phyloP scores from a whole-genome alignment of 2,888 invertebrate species.

The Melikaiella ostensackeni region DNA sequence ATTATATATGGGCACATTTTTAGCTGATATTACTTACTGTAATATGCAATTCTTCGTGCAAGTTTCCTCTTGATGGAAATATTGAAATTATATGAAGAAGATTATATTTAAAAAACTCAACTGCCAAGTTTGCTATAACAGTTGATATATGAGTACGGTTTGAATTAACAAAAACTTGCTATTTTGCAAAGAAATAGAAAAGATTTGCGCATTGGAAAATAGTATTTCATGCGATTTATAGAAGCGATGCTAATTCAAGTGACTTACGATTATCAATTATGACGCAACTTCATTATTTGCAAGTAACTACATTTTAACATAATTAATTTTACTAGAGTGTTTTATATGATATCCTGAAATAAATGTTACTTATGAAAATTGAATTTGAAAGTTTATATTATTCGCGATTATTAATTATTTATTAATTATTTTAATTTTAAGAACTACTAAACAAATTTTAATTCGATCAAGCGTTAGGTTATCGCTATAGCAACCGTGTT shows the following conservation, averaged over 20 bases:
- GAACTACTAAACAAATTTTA: background rate
- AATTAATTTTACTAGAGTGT: constrained; percentile 47
- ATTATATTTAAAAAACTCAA: background rate
- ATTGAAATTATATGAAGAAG: background rate
- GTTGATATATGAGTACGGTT: background rate
- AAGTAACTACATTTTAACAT: constrained; percentile 24
- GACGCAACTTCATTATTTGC: constrained; percentile 31
- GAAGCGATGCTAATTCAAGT: constrained; percentile 39
- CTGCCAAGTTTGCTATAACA: constrained; percentile 13
- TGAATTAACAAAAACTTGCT: constrained; percentile 6
- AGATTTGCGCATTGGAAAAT: background rate
- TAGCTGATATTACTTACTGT: background rate
- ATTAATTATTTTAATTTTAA: constrained; percentile 19
- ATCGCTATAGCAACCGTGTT: constrained; percentile 23
- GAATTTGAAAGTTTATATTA: background rate
- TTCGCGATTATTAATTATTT: background rate
- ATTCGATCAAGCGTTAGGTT: background rate
- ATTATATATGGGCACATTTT: background rate
- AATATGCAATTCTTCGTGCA: background rate
- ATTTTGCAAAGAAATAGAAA: constrained; percentile 21
- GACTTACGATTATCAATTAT: constrained; percentile 45
- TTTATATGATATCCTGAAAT: constrained; percentile 49
- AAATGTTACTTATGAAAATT: constrained; percentile 47
- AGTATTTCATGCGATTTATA: constrained; percentile 40
- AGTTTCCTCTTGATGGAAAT: background rate